Evolutionary conservation across 2,797 vertebrate species (phyloP).

Genomic region (Gymnodraco acuticeps): DNA sequence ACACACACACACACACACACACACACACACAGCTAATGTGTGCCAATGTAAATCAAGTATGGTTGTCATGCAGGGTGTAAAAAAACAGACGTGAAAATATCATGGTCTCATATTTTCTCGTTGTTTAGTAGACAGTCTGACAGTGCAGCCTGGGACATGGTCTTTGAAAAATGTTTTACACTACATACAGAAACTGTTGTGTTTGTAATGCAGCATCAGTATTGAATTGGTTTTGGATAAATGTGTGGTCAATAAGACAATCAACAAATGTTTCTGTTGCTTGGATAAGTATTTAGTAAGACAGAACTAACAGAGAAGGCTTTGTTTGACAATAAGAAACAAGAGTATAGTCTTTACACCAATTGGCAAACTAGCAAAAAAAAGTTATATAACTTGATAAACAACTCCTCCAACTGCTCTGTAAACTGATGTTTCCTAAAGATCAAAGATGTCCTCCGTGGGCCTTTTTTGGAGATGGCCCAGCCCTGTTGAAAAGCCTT

Average conservation of each 20-base stretch:
- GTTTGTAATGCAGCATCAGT: background rate
- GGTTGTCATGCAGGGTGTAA: background rate
- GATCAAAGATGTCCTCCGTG: background rate
- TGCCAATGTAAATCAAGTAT: background rate
- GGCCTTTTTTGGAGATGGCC: background rate
- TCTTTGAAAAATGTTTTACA: no score
- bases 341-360: no score
- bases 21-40: no score
- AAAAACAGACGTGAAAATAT: background rate
- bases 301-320: no score
- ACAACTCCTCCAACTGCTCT: background rate
- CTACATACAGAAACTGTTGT: no score
- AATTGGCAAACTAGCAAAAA: no score
- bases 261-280: background rate
- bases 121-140: background rate
- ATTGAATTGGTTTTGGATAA: background rate
- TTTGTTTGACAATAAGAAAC: no score
- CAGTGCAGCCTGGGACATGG: background rate
- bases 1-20: no score
- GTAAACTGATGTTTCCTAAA: background rate
- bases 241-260: background rate
- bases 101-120: no score
- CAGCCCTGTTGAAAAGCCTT: background rate
- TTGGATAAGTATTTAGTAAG: background rate
- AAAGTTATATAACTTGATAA: background rate